Conservation (phyloP, 2,888 invertebrate species). For the Cosmorhoe ocellata region DNA sequence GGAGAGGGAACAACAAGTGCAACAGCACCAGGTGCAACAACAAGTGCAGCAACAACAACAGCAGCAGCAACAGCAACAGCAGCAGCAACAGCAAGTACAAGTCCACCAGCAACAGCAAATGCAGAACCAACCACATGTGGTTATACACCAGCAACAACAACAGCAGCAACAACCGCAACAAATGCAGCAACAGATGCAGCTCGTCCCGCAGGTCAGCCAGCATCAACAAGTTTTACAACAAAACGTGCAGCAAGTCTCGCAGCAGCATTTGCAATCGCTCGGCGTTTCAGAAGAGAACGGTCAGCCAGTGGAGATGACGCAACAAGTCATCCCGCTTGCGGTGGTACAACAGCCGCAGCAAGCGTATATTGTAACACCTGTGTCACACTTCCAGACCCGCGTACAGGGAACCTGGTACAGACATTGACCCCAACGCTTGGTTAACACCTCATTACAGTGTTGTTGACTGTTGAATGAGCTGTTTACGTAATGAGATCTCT, state of each 20-base stretch:
- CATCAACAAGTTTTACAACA: slow-evolving; percentile 76
- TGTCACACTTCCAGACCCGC: slow-evolving; percentile 84
- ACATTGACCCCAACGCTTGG: slow-evolving; percentile 60
- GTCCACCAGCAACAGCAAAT: slow-evolving; percentile 74
- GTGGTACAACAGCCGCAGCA: slow-evolving; percentile 85
- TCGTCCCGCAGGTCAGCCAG: slow-evolving; percentile 77
- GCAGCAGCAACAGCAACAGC: slow-evolving; percentile 68
- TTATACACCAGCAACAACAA: slow-evolving; percentile 69
- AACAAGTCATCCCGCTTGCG: slow-evolving; percentile 85
- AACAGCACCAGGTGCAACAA: slow-evolving; percentile 59
- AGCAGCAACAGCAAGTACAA: slow-evolving; percentile 61
- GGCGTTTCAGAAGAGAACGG: slow-evolving; percentile 75
- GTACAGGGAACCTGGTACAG: slow-evolving; percentile 84
- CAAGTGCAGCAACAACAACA: slow-evolving; percentile 65
- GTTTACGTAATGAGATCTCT: slow-evolving; percentile 52
- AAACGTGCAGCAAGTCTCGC: slow-evolving; percentile 70
- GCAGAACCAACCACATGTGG: slow-evolving; percentile 69
- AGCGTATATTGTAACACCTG: slow-evolving; percentile 85
- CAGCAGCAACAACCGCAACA: slow-evolving; percentile 56
- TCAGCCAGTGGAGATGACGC: slow-evolving; percentile 83
- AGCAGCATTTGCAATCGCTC: slow-evolving; percentile 76
- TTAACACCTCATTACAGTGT: slow-evolving; percentile 6
- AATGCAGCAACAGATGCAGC: slow-evolving; percentile 73
- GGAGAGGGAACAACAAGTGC: slow-evolving; percentile 69
- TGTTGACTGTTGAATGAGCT: slow-evolving; percentile 10